Evolutionary conservation across 2,797 vertebrate species (phyloP).

Genomic region (Polyboroides typus): DNA sequence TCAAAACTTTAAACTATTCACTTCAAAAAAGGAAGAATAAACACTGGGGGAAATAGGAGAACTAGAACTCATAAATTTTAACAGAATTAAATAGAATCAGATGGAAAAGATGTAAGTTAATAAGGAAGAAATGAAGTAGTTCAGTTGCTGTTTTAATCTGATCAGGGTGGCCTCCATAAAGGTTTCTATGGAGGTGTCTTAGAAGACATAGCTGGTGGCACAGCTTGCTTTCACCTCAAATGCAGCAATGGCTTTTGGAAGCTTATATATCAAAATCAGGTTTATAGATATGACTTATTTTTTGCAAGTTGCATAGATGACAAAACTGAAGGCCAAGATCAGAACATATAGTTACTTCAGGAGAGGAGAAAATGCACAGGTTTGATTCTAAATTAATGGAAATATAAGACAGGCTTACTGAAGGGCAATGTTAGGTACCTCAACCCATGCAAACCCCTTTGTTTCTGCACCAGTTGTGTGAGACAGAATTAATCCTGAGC

Average conservation of each 20-base stretch:
- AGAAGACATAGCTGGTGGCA: background rate
- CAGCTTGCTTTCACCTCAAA: background rate
- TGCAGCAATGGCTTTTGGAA: background rate
- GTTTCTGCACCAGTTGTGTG: background rate
- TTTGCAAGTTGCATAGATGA: background rate
- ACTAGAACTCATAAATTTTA: background rate
- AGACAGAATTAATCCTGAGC: background rate
- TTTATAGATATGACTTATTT: background rate
- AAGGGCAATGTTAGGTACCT: background rate
- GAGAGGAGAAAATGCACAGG: background rate
- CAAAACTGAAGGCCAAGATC: background rate
- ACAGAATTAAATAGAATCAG: background rate
- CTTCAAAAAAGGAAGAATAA: background rate
- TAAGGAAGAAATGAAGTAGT: background rate
- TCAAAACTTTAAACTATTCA: background rate
- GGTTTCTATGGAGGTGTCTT: background rate
- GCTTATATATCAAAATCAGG: background rate
- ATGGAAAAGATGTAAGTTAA: background rate
- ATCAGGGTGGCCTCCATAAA: background rate
- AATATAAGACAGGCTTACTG: background rate
- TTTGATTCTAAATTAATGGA: background rate
- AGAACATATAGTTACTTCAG: background rate
- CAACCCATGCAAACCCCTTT: background rate
- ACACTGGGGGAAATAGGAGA: background rate
- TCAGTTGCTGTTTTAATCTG: background rate